A percentile compares a stretch with the other conserved stretches of the same genome.
Conservation (phyloP, 2,113 vertebrate genomes). For the Corythoichthys haematopterus region DNA sequence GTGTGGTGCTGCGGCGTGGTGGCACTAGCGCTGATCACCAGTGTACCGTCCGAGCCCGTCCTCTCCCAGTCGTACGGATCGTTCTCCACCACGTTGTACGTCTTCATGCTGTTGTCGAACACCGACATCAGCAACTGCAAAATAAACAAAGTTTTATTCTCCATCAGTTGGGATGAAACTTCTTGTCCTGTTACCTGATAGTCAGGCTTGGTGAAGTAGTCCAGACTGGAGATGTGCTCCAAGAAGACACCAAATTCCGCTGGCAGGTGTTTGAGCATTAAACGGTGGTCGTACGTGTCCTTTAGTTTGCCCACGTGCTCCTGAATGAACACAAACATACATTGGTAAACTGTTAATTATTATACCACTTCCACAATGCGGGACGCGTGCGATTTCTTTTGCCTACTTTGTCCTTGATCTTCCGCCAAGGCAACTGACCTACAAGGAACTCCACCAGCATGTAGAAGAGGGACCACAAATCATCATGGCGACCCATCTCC, state of each 20-base stretch:
- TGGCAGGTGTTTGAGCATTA: conserved; percentile 97
- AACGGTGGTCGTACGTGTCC: conserved; percentile 90
- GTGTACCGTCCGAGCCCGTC: conserved; percentile 81
- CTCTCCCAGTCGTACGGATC: conserved; percentile 98
- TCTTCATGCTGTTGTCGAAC: conserved; percentile 97
- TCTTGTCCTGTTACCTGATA: conserved; percentile 79
- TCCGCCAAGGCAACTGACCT: conserved; percentile 97
- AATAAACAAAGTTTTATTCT: background rate
- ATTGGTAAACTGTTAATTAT: background rate
- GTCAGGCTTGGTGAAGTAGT: conserved; percentile 97
- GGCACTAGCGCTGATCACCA: conserved; percentile 82
- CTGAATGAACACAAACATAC: conserved; percentile 56
- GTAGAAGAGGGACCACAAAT: conserved; percentile 98
- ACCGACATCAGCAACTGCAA: conserved; percentile 91
- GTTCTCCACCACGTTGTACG: conserved; percentile 88
- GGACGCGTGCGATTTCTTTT: background rate
- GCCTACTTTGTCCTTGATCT: conserved; percentile 98
- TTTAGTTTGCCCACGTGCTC: conserved; percentile 98
- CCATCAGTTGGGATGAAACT: background rate
- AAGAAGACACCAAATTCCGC: conserved; percentile 89
- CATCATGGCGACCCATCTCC: conserved; percentile 99
- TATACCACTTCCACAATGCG: conserved; percentile 1
- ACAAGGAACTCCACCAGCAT: conserved; percentile 98
- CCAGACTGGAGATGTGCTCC: conserved; percentile 88
- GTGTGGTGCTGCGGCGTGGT: conserved; percentile 93